Percentiles rank a stretch among this genome's conserved stretches.
These are phyloP conservation scores for Discoglossus pictus DNA, from an alignment of 2,797 vertebrate species.

Conservation along the genomic window DNA sequence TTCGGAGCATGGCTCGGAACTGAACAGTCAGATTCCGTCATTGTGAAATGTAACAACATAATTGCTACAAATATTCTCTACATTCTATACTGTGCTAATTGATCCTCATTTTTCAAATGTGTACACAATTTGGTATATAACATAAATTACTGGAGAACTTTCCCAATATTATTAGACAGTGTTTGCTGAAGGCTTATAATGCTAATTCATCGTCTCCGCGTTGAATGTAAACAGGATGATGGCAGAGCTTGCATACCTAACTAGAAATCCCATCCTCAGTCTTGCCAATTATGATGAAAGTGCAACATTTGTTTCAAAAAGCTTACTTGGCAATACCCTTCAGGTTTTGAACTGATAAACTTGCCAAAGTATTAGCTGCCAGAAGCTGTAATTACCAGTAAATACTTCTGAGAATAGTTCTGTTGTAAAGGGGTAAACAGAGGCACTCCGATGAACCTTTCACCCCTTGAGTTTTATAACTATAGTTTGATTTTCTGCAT, in stretches of 20 bases:
- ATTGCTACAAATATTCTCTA: constrained; percentile 6
- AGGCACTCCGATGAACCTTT: constrained; percentile 16
- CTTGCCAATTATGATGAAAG: constrained; percentile 42
- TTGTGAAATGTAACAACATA: neutral
- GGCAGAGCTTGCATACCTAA: constrained; percentile 23
- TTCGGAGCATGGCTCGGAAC: constrained; percentile 10
- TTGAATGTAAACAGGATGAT: constrained; percentile 44
- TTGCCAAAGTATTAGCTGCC: constrained; percentile 28
- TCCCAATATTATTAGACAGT: constrained; percentile 1
- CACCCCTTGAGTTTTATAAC: no score
- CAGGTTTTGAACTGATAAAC: constrained; percentile 19
- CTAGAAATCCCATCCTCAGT: constrained; percentile 33
- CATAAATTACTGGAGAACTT: neutral
- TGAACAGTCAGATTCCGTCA: constrained; percentile 9
- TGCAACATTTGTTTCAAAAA: constrained; percentile 39
- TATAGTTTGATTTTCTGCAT: no score
- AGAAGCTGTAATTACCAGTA: constrained; percentile 44
- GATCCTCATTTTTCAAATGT: no score
- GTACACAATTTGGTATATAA: neutral
- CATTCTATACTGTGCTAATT: neutral
- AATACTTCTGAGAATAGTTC: constrained; percentile 28
- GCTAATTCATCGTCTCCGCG: constrained; percentile 22
- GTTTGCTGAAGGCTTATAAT: constrained; percentile 8
- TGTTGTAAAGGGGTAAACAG: neutral
- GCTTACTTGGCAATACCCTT: constrained; percentile 38